Conservation (phyloP, 2,888 invertebrate species). For the Machimus atricapillus region DNA sequence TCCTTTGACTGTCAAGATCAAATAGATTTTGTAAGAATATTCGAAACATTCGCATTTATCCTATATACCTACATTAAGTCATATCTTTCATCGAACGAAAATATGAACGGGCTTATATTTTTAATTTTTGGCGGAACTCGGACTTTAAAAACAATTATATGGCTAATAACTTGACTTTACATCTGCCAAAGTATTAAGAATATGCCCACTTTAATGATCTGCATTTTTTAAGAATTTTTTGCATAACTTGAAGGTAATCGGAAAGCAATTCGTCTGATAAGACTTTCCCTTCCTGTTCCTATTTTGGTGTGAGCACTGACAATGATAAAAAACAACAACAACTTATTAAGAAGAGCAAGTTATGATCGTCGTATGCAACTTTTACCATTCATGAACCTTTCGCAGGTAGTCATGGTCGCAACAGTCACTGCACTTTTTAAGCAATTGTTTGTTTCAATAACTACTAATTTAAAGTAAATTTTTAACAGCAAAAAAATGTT, state of each 20-base stretch:
- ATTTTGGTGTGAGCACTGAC: not conserved
- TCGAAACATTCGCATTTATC: too few relatives aligned
- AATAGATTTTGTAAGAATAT: too few relatives aligned
- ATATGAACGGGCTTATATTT: not conserved
- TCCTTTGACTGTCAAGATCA: too few relatives aligned
- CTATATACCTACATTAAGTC: not conserved
- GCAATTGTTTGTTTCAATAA: not conserved
- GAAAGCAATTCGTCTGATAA: not conserved
- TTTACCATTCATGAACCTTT: not conserved
- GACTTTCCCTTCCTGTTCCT: not conserved
- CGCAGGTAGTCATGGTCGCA: not conserved
- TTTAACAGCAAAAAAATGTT: too few relatives aligned
- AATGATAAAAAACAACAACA: not conserved
- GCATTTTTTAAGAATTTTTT: not conserved
- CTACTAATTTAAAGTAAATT: not conserved
- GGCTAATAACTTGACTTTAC: too few relatives aligned
- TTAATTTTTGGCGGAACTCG: not conserved
- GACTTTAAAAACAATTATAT: too few relatives aligned
- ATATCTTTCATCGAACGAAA: not conserved
- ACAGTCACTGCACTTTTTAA: not conserved
- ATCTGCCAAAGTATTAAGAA: not conserved
- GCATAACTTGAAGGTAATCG: not conserved
- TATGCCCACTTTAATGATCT: not conserved
- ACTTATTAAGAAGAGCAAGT: not conserved
- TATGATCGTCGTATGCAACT: not conserved